Percentiles rank a stretch among this genome's conserved stretches.
Conservation (phyloP, 1,140 invertebrate genomes). For the Drosophila suzukii region DNA sequence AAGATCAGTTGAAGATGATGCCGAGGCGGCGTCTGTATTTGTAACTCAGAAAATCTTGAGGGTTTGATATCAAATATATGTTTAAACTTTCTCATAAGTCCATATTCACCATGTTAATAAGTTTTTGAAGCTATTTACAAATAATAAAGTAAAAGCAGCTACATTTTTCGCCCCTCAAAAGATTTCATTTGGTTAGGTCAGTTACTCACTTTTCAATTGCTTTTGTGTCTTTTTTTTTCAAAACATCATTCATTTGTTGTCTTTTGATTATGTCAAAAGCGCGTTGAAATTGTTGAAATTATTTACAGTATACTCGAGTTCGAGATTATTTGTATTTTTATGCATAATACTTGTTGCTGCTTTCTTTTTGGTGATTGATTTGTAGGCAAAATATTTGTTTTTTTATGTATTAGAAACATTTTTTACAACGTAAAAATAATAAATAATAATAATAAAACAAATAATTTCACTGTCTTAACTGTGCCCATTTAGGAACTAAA, state of each 20-base stretch:
- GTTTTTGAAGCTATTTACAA: neutral
- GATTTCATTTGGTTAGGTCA: conserved; percentile 15
- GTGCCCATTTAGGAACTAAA: neutral
- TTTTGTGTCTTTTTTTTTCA: neutral
- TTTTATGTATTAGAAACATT: neutral
- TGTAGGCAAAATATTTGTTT: neutral
- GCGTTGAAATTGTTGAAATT: conserved; percentile 13
- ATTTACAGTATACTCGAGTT: conserved; percentile 6
- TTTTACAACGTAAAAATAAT: too few species aligned
- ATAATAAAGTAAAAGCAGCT: neutral
- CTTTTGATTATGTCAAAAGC: conserved; percentile 12
- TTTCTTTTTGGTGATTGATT: neutral
- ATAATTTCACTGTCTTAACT: too few species aligned
- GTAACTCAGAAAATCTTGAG: neutral
- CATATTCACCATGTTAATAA: neutral
- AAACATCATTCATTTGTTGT: neutral
- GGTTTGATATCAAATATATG: too few species aligned
- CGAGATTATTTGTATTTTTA: conserved; percentile 4
- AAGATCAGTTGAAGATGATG: conserved; percentile 25
- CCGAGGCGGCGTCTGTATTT: conserved; percentile 18
- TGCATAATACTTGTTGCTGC: conserved; percentile 2
- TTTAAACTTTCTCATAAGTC: neutral
- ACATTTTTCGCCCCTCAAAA: neutral
- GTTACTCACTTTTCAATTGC: conserved; percentile 18
- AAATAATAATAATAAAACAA: too few species aligned